These are phyloP conservation scores for Eustalomyia histrio DNA, from an alignment of 2,888 invertebrate species.

Conservation along the genomic window DNA sequence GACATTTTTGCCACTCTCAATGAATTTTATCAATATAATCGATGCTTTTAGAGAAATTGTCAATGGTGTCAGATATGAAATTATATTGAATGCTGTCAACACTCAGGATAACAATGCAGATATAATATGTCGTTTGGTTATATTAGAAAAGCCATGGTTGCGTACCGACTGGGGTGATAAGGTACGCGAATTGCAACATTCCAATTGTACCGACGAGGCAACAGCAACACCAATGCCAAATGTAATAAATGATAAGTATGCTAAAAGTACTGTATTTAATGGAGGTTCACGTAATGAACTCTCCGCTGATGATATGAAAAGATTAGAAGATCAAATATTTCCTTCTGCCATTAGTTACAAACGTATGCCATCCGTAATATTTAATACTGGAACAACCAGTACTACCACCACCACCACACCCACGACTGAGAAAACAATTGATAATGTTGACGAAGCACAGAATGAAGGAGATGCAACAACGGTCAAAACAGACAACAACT, in stretches of 20 bases:
- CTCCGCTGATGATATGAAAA: conserved; percentile 74
- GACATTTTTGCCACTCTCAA: conserved; percentile 75
- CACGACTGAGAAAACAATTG: conserved; percentile 42
- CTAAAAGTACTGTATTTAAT: conserved; percentile 76
- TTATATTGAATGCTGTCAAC: conserved; percentile 75
- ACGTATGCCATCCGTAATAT: conserved; percentile 50
- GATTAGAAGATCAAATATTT: conserved; percentile 76
- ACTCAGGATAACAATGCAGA: conserved; percentile 74
- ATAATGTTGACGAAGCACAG: conserved; percentile 17
- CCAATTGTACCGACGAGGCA: conserved; percentile 83
- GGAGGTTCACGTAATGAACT: conserved; percentile 76
- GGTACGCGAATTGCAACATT: conserved; percentile 82
- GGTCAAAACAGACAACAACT: neutral
- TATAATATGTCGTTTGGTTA: conserved; percentile 82
- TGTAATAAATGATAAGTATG: conserved; percentile 74
- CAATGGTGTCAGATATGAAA: conserved; percentile 77
- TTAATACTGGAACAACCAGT: conserved; percentile 46
- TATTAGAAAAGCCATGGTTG: conserved; percentile 85
- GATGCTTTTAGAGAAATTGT: conserved; percentile 78
- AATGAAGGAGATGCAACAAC: conserved; percentile 32
- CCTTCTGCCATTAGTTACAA: conserved; percentile 59
- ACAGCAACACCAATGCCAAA: conserved; percentile 64
- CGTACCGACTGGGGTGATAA: conserved; percentile 82
- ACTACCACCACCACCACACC: conserved; percentile 28
- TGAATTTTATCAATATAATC: conserved; percentile 77